A percentile compares a stretch with the other conserved stretches of the same genome.
Evolutionary conservation across 2,113 vertebrate species (phyloP).

Genomic region (Phalacrocorax carbo): DNA sequence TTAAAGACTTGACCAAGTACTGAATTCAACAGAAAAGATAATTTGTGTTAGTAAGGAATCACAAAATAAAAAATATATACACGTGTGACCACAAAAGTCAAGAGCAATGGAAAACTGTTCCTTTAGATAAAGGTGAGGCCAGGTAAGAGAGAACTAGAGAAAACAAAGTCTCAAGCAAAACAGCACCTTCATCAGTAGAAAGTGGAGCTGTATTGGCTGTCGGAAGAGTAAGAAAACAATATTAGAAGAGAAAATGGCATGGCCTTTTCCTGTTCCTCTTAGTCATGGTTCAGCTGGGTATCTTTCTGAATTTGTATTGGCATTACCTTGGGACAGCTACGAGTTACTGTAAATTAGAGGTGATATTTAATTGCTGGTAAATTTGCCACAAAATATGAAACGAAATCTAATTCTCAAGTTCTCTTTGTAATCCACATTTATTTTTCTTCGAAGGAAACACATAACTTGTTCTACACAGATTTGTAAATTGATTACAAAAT

Average conservation of each 20-base stretch:
- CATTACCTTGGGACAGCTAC: not conserved
- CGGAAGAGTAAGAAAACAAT: not conserved
- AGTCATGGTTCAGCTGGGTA: not conserved
- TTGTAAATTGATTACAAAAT: not conserved
- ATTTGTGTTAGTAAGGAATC: not conserved
- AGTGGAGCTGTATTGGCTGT: not conserved
- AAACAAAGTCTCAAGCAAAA: not conserved
- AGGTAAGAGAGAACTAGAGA: not conserved
- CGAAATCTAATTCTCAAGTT: not conserved
- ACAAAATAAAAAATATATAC: not conserved
- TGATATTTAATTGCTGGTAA: not conserved
- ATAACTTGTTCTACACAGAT: not conserved
- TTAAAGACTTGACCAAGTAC: not conserved
- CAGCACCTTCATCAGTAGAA: not conserved
- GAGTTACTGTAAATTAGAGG: not conserved
- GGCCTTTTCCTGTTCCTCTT: not conserved
- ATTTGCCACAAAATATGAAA: not conserved
- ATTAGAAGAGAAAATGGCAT: not conserved
- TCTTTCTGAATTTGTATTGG: not conserved
- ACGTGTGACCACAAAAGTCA: not conserved
- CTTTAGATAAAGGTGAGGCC: not conserved
- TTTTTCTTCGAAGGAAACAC: not conserved
- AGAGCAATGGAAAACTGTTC: not conserved
- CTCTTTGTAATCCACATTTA: not conserved
- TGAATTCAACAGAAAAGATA: not conserved